A percentile compares a stretch with the other conserved stretches of the same genome.
These are phyloP conservation scores for Tetheella fluctuosa DNA, from an alignment of 2,888 invertebrate species.

Conservation along the genomic window DNA sequence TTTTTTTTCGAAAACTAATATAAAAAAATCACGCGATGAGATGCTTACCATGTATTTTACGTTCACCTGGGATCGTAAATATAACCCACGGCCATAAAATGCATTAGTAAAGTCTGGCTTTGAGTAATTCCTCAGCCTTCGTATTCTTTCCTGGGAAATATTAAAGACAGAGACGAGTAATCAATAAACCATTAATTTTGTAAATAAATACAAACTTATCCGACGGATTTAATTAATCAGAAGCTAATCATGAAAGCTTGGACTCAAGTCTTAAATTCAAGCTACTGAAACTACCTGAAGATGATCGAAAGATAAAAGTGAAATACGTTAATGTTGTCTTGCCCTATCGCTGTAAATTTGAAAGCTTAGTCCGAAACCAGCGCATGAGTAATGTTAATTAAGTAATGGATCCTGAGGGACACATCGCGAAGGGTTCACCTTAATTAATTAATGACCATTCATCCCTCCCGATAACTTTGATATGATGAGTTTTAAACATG, in stretches of 20 bases:
- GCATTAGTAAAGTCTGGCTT: slow-evolving; percentile 76
- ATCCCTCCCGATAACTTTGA: slow-evolving; percentile 68
- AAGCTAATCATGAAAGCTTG: not conserved
- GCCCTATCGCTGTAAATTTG: slow-evolving; percentile 20
- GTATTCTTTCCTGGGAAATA: slow-evolving; percentile 49
- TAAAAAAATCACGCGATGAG: slow-evolving; percentile 64
- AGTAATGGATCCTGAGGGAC: slow-evolving; percentile 76
- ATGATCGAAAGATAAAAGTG: slow-evolving; percentile 17
- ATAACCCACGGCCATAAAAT: slow-evolving; percentile 74
- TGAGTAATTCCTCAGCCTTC: slow-evolving; percentile 68
- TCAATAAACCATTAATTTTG: slow-evolving; percentile 19
- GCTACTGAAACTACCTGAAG: not conserved
- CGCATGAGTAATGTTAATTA: slow-evolving; percentile 74
- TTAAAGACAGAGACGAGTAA: slow-evolving; percentile 44
- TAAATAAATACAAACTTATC: not conserved
- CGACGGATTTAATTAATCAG: not conserved
- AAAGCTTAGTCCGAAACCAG: slow-evolving; percentile 41
- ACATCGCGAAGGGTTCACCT: slow-evolving; percentile 71
- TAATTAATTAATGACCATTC: slow-evolving; percentile 82
- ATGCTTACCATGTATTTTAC: slow-evolving; percentile 59
- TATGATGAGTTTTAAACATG: slow-evolving; percentile 56
- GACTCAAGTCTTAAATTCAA: not conserved
- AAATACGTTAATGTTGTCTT: not conserved
- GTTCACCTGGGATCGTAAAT: slow-evolving; percentile 77
- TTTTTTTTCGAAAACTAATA: slow-evolving; percentile 49